Base-by-base conservation (phyloP, 2,113 vertebrate species). In the Sinocyclocheilus maitianheensis region DNA sequence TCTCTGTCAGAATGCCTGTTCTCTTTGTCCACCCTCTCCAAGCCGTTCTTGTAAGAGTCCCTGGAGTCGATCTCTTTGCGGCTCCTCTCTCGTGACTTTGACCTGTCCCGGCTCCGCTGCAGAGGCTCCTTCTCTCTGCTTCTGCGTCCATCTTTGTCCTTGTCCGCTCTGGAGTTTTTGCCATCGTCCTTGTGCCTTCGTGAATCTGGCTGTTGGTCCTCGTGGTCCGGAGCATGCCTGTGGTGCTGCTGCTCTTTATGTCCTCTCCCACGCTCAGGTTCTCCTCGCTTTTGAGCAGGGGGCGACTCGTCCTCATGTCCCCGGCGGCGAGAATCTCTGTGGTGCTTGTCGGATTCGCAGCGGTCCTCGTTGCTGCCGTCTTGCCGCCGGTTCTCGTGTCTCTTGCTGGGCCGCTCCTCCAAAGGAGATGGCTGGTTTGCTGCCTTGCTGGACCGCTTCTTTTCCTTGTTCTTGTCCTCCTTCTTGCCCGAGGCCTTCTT, bases 81-180 rank as follows among this genome's bases (percentile, higher is more conserved):
- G 3, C 62, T 88, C 81, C 91, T 90, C 85, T 96, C 95, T 22
- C 87, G 84, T 0, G 95, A 96, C 82, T 92, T 95, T 5, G 95
- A 96, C 48, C 94, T 91, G 4, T 93, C 92, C 91, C 93, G 92
- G 85, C 84, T 93, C 24, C 79, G 24, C 10, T 89, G 89, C 4
- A 84, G 89, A 84, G 92, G 89, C 40, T 93, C 94, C 81, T 88
- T 80, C 53, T 95, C 95, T 63, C 92, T 94, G 88, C 85, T 84
- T 13, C 72, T 87, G 55, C 65, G 4, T 62, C 89, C 78, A 26
- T 96, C 87, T 60, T 90, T 91, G 40, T 94, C 91, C 51, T 84
- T 85, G 48, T 96, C 95, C 30, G 5, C 60, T 75, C 93, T 89
- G 51, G 94, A 93, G n/a, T 86, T 87, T 91, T 92, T 95, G 85